These are phyloP conservation scores for Cerceris ruficornis DNA, from an alignment of 2,888 invertebrate species.

Conservation along the genomic window DNA sequence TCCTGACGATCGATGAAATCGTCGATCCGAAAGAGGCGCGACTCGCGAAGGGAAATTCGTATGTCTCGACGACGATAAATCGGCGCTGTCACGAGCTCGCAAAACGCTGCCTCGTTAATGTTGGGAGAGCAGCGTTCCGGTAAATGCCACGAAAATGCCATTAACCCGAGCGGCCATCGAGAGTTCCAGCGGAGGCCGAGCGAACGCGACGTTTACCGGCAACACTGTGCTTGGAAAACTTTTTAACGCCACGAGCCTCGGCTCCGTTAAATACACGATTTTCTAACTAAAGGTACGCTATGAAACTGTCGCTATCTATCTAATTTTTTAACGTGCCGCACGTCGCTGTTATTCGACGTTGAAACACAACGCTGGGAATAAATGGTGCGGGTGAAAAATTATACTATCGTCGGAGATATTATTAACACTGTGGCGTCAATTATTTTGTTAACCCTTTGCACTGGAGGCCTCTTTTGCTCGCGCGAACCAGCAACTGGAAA, in stretches of 20 bases:
- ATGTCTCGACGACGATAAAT: constrained; percentile 29
- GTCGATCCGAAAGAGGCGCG: background rate
- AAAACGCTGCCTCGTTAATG: constrained; percentile 34
- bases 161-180: constrained; percentile 52
- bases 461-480: too few relatives aligned
- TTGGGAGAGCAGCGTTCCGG: constrained; percentile 31
- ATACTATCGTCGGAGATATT: too few relatives aligned
- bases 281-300: background rate
- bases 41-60: constrained; percentile 3
- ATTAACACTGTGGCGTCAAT: too few relatives aligned
- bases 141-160: constrained; percentile 64
- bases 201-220: constrained; percentile 23
- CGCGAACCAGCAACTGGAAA: too few relatives aligned
- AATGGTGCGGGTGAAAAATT: too few relatives aligned
- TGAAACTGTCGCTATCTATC: constrained; percentile 2
- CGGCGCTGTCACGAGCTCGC: constrained; percentile 17
- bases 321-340: constrained; percentile 2
- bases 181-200: constrained; percentile 36
- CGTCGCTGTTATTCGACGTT: background rate
- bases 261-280: constrained; percentile 32
- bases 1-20: too few relatives aligned
- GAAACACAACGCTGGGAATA: background rate
- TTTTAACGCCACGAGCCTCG: constrained; percentile 23
- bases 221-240: constrained; percentile 27
- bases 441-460: too few relatives aligned